Evolutionary conservation across 1,140 invertebrate genomes (phyloP), one percentile per base, ranked within the genome.

Genomic region (Drosophila kohkoa): DNA sequence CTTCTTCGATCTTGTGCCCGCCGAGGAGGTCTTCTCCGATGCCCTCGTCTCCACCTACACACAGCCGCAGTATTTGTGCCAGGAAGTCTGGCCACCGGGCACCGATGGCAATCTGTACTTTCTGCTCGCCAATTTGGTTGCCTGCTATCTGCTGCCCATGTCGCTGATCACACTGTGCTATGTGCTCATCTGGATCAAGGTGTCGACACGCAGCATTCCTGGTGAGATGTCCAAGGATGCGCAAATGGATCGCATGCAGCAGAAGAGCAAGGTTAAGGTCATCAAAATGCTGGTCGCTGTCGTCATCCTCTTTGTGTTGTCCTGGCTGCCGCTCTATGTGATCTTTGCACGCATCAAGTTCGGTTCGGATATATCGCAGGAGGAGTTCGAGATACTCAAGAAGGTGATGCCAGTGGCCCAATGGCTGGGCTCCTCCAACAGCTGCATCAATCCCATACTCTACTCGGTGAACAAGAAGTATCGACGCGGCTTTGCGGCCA

Each of bases 381-480:
- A 91, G 93, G 96, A 97, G 82, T 96, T 97, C 75, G 95, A 97
- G 60, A 93, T 98, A 11, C 93, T 98, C 1, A 95, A 96, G 10
- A 95, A 98, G 1, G 95, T 96, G 0, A 96, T 96, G 10, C 98
- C 98, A 0, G 95, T 99, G 30, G 98, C 98, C 0, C 98, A 99
- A 93, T 99, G 98, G 98, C 93, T 99, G 1, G 98, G 98, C 0
- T 96, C 97, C 0, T 98, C 98, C 15, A 99, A 99, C 92, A 98
- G 97, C 30, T 99, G 98, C 94, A 98, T 99, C 81, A 99, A 99
- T 93, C 99, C 99, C 0, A 96, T 92, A 48, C 95, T 99, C n/a
- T 99, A 99, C 93, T 98, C 98, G 0, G 98, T 99, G 93, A 99
- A 99, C 92, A 98, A 98, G 81, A 99, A 99, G 92, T 99, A 98